These are phyloP conservation scores for Drosophila nigromelanica DNA, from an alignment of 1,140 invertebrate genomes.

Conservation along the genomic window DNA sequence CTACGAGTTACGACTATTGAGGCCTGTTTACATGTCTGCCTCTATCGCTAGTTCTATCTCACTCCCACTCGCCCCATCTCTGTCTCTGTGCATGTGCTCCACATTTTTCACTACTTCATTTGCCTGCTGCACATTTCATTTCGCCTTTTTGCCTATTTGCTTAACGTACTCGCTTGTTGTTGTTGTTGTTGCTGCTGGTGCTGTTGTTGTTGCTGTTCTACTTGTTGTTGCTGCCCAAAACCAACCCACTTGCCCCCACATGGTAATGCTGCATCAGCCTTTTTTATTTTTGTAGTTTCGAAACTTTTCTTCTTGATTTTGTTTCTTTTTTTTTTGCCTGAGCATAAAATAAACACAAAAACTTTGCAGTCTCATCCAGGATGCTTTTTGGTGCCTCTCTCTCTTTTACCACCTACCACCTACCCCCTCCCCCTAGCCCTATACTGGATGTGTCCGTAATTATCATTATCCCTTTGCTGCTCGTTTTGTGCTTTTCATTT, in stretches of 20 bases:
- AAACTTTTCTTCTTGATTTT: constrained; percentile 19
- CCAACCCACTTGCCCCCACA: neutral
- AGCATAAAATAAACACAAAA: constrained; percentile 78
- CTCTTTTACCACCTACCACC: neutral
- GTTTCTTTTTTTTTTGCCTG: constrained; percentile 31
- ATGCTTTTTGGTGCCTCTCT: constrained; percentile 18
- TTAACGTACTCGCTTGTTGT: constrained; percentile 63
- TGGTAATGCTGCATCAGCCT: constrained; percentile 52
- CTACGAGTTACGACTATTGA: constrained; percentile 44
- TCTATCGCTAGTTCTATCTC: constrained; percentile 2
- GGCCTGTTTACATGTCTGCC: constrained; percentile 21
- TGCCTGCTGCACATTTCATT: constrained; percentile 58
- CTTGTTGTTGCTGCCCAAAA: constrained; percentile 32
- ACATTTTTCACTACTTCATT: constrained; percentile 70
- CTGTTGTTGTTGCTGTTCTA: constrained; percentile 51
- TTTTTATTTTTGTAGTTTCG: constrained; percentile 13
- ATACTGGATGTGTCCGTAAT: constrained; percentile 57
- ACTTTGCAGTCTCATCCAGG: constrained; percentile 73
- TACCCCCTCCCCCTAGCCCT: neutral
- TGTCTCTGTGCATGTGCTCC: constrained; percentile 51
- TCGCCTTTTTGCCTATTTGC: constrained; percentile 69
- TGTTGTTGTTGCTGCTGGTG: constrained; percentile 39
- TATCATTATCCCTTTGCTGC: constrained; percentile 73
- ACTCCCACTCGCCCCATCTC: neutral
- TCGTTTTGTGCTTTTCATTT: constrained; percentile 75